Conservation (phyloP, 2,797 vertebrate genomes). For the Myotis pilosus region DNA sequence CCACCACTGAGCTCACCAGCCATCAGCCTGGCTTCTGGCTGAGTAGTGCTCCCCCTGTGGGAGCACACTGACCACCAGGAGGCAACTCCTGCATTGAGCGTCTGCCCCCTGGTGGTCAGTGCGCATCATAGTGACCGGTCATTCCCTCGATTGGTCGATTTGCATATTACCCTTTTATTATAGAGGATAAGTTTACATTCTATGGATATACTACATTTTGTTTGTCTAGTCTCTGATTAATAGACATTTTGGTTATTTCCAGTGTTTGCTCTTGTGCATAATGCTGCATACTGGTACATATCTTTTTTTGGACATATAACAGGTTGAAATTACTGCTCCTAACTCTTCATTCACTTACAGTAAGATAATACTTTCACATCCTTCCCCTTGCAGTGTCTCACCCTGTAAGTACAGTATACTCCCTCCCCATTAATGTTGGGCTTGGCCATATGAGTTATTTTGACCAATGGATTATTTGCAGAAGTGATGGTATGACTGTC, state of each 20-base stretch:
- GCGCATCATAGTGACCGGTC: accelerated
- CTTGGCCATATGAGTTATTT: neutral
- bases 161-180: too few relatives aligned
- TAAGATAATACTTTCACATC: neutral
- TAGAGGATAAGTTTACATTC: neutral
- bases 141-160: too few relatives aligned
- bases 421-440: neutral
- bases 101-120: too few relatives aligned
- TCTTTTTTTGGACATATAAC: neutral
- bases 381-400: neutral
- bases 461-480: neutral
- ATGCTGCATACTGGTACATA: neutral
- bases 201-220: neutral
- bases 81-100: too few relatives aligned
- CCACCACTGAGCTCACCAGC: too few relatives aligned
- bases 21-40: too few relatives aligned
- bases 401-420: neutral
- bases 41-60: too few relatives aligned
- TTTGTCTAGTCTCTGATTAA: neutral
- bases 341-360: neutral
- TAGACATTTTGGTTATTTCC: neutral
- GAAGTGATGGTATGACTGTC: neutral
- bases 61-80: too few relatives aligned
- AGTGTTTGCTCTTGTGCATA: neutral
- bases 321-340: neutral